phyloP scores from a whole-genome alignment of 2,888 invertebrate genomes.

The Plagiodera versicolora region DNA sequence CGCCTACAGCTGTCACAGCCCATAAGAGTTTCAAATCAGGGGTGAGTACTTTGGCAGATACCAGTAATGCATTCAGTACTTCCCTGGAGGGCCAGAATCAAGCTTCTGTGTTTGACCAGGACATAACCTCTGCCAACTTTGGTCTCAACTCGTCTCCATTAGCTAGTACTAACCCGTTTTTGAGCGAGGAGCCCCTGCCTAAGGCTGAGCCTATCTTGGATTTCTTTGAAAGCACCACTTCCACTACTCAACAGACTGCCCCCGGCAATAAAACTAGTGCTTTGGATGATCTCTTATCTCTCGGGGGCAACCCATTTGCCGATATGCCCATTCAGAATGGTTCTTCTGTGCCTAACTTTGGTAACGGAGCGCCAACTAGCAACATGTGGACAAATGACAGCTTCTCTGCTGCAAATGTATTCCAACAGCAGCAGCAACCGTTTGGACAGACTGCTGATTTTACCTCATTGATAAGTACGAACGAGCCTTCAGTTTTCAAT shows the following conservation, averaged over 20 bases:
- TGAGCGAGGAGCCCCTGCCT: constrained; percentile 58
- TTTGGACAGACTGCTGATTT: constrained; percentile 51
- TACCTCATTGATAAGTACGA: constrained; percentile 57
- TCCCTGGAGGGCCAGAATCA: constrained; percentile 85
- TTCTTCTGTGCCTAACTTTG: constrained; percentile 39
- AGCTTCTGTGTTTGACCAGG: constrained; percentile 90
- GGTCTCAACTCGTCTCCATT: not conserved
- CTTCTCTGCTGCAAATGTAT: constrained; percentile 35
- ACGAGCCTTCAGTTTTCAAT: constrained; percentile 60
- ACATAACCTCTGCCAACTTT: constrained; percentile 83
- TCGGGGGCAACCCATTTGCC: constrained; percentile 83
- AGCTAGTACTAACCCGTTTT: constrained; percentile 80
- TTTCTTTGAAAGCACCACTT: constrained; percentile 66
- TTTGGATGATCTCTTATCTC: constrained; percentile 78
- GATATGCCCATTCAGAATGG: constrained; percentile 60
- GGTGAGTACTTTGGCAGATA: constrained; percentile 84
- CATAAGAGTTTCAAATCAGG: constrained; percentile 89
- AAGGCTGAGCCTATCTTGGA: constrained; percentile 69
- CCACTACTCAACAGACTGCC: constrained; percentile 33
- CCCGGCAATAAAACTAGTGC: constrained; percentile 55
- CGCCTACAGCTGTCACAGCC: constrained; percentile 82
- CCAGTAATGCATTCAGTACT: constrained; percentile 85
- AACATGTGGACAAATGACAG: constrained; percentile 50
- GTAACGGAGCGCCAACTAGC: constrained; percentile 42
- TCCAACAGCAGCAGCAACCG: constrained; percentile 27